Conservation (phyloP, 1,140 invertebrate species). For the Bombus polaris region DNA sequence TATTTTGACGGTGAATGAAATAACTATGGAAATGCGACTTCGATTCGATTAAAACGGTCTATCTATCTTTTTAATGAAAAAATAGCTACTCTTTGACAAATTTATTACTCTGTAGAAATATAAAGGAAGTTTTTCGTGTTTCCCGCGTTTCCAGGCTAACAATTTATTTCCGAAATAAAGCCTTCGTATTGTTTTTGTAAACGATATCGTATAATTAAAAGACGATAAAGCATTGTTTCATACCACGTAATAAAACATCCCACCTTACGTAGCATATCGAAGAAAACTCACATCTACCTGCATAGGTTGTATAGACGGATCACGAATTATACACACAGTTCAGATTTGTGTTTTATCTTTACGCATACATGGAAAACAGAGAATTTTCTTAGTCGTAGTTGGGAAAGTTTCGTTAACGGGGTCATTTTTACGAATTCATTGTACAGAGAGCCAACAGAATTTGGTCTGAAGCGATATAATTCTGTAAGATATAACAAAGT, state of each 20-base stretch:
- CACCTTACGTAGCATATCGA: not conserved
- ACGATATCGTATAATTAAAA: not conserved
- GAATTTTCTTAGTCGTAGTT: not conserved
- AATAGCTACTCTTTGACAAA: not conserved
- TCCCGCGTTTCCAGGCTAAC: not conserved
- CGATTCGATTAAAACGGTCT: not conserved
- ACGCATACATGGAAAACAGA: not conserved
- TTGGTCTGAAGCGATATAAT: not conserved
- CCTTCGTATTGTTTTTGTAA: not conserved
- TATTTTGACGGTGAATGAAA: not conserved
- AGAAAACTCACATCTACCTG: not conserved
- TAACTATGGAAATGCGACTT: not conserved
- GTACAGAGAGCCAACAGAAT: slow-evolving; percentile 18
- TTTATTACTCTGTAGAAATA: not conserved
- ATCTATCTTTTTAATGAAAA: not conserved
- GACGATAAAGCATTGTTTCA: not conserved
- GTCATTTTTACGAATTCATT: slow-evolving; percentile 24
- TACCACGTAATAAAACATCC: not conserved
- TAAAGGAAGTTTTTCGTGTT: not conserved
- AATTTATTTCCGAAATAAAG: not conserved
- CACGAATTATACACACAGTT: not conserved
- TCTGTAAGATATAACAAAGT: slow-evolving; percentile 43
- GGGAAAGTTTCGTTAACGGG: slow-evolving; percentile 1
- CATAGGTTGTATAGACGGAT: not conserved
- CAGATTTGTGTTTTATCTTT: not conserved